Conservation (phyloP, 2,888 invertebrate genomes). For the Dorcus hopei region DNA sequence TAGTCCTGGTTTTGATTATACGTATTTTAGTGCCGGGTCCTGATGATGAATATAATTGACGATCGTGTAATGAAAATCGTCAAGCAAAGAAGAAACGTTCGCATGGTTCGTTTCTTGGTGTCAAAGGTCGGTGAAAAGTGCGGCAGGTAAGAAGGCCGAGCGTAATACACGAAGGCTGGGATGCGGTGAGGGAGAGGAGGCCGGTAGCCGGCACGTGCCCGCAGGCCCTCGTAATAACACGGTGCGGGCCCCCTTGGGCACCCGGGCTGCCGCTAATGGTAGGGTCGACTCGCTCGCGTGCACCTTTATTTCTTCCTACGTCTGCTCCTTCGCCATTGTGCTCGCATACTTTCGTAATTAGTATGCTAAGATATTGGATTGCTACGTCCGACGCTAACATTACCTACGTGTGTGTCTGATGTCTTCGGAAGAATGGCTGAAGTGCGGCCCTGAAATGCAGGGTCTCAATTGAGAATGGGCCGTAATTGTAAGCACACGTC, state of each 20-base stretch:
- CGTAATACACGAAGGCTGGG: not conserved
- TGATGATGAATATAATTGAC: too few species aligned
- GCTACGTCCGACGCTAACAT: too few species aligned
- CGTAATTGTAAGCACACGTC: too few species aligned
- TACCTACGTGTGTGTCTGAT: too few species aligned
- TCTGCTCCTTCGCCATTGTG: conserved; percentile 14
- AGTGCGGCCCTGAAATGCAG: too few species aligned
- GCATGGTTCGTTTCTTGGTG: conserved; percentile 5
- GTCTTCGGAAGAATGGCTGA: too few species aligned
- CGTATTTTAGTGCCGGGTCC: too few species aligned
- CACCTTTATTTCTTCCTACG: conserved; percentile 11
- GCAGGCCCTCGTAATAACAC: conserved; percentile 34
- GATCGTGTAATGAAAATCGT: too few species aligned
- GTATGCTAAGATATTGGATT: conserved; percentile 18
- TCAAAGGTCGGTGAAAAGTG: conserved; percentile 5
- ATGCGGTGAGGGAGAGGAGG: conserved; percentile 8
- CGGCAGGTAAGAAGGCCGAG: not conserved
- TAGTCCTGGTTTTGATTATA: too few species aligned
- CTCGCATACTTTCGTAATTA: conserved; percentile 31
- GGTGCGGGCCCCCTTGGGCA: conserved; percentile 20
- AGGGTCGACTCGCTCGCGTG: conserved; percentile 15
- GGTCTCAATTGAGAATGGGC: too few species aligned
- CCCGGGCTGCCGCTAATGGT: conserved; percentile 22
- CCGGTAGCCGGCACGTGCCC: conserved; percentile 44
- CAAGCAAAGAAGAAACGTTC: not conserved